Conservation (phyloP, 2,113 vertebrate genomes). For the Callocephalon fimbriatum region DNA sequence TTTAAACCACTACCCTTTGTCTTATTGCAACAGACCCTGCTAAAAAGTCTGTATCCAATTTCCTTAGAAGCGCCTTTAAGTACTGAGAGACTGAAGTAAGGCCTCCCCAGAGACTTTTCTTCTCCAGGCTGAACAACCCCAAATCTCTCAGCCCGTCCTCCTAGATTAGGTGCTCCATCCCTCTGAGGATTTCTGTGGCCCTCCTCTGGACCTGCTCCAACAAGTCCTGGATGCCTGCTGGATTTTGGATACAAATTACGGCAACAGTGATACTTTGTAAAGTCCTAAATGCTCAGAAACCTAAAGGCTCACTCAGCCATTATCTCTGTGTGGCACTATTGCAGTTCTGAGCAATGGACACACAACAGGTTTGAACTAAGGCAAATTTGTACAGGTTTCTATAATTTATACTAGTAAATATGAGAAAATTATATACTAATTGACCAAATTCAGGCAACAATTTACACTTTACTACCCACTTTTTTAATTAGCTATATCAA, state of each 20-base stretch:
- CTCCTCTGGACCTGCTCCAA: fast-evolving
- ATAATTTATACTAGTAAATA: not conserved
- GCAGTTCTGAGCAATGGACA: not conserved
- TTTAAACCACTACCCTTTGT: not conserved
- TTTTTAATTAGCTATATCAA: not conserved
- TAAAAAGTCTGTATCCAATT: not conserved
- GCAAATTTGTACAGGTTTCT: not conserved
- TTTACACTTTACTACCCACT: not conserved
- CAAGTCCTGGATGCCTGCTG: not conserved
- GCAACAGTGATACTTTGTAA: not conserved
- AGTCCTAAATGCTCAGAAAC: not conserved
- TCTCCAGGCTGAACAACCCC: not conserved
- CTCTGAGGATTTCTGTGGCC: not conserved
- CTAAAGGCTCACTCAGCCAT: not conserved
- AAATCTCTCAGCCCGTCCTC: not conserved
- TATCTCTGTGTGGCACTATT: not conserved
- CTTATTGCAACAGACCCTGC: not conserved
- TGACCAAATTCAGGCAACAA: not conserved
- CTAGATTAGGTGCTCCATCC: not conserved
- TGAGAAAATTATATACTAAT: not conserved
- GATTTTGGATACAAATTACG: not conserved
- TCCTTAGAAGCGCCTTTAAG: not conserved
- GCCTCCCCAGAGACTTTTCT: fast-evolving
- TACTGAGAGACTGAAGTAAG: not conserved
- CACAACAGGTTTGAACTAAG: not conserved